Evolutionary conservation across 2,888 invertebrate genomes (phyloP), one percentile per base, ranked within the genome.

Genomic region (Bugulina stolonifera): DNA sequence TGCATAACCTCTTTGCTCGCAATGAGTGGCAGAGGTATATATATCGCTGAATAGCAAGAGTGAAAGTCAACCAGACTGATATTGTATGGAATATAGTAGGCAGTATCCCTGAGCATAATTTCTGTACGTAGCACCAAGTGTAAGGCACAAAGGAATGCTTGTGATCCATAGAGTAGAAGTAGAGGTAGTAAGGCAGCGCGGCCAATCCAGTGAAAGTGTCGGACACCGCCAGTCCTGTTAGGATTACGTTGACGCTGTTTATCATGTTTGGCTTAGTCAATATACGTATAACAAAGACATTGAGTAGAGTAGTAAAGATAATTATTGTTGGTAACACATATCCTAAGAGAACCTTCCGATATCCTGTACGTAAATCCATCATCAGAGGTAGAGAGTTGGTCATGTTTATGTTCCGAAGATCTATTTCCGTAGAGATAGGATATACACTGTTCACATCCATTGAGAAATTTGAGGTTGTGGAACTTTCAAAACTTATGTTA

Each of bases 1-100:
- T 88, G 80, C 89, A 89, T 85, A 88, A 87, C n/a, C 91, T 91
- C 73, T 93, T 88, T 0, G 95, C 95, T 75, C 91, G 88, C 0
- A 93, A 90, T 0, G 94, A 93, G 83, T 94, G 94, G 81, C 94
- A 95, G 0, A 96, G 94, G 85, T 94, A 96, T 79, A 96, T 92
- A 86, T 94, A 96, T 77, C 95, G 88, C 85, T 96, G 96, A 25
- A 92, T 91, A 0, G 95, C 95, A 74, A 96, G 86, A 0, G 93
- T 91, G 76, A 95, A 87, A 0, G 95, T 95, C 78, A 95, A 86
- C 94, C 94, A 95, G 75, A 94, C 93, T 77, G 93, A 93, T 1
- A 94, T 93, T 1, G 94, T 94, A 86, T 95, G 95, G 84, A 94
- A 94, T 86, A 84, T 80, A 14, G 81, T 83, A 1, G 84, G 84